A percentile compares a stretch with the other conserved stretches of the same genome.
Conservation (phyloP, 2,888 invertebrate species). For the Pheosia gnoma region DNA sequence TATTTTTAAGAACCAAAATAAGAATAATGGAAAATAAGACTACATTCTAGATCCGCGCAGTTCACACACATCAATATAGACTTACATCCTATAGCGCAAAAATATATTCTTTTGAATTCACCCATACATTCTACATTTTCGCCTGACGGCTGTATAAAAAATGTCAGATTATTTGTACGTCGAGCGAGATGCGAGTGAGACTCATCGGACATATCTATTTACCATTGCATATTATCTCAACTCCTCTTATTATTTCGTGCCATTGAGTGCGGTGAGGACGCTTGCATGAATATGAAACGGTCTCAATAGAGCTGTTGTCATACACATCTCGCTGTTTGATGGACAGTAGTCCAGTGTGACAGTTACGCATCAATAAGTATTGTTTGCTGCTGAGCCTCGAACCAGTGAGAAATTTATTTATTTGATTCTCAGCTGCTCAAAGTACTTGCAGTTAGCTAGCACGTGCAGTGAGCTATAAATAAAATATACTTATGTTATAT, state of each 20-base stretch:
- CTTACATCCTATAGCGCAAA: neutral
- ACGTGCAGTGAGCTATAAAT: too few species aligned
- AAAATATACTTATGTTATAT: too few species aligned
- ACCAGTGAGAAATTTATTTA: constrained; percentile 35
- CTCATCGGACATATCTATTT: constrained; percentile 55
- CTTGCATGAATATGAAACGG: constrained; percentile 75
- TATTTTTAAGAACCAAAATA: neutral
- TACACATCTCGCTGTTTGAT: constrained; percentile 61
- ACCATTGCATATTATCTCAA: constrained; percentile 64
- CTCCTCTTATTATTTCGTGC: constrained; percentile 67
- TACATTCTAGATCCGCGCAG: too few species aligned
- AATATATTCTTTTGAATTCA: constrained; percentile 14
- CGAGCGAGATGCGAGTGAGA: constrained; percentile 39
- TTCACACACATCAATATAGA: constrained; percentile 2
- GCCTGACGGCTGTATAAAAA: constrained; percentile 43
- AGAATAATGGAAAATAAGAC: neutral
- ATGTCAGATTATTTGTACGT: constrained; percentile 36
- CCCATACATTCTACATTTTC: constrained; percentile 29
- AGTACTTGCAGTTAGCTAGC: too few species aligned
- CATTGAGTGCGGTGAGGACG: constrained; percentile 60
- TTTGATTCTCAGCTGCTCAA: too few species aligned
- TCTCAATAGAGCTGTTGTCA: constrained; percentile 79
- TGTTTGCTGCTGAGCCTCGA: constrained; percentile 68
- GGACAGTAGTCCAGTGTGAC: constrained; percentile 59
- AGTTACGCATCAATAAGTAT: constrained; percentile 64